phyloP scores from a whole-genome alignment of 64 coral and sea anemone species.

The Stichodactyla mertensii region DNA sequence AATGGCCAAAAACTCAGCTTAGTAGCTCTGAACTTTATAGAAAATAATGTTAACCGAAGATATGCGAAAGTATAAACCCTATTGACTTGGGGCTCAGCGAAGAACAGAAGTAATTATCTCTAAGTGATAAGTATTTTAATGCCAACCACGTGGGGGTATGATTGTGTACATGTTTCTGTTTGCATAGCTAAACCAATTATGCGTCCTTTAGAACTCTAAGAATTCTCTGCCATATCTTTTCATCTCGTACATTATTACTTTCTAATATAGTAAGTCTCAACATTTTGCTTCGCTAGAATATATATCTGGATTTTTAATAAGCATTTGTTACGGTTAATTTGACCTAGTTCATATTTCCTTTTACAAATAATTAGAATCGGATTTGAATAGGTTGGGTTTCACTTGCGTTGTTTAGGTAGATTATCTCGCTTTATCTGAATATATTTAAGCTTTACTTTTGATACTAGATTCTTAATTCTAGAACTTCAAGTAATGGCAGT shows the following conservation, averaged over 20 bases:
- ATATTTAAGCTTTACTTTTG: not conserved
- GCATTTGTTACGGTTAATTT: slow-evolving; percentile 6
- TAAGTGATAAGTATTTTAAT: slow-evolving; percentile 26
- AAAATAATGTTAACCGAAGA: not conserved
- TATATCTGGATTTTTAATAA: not conserved
- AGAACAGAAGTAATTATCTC: slow-evolving; percentile 17
- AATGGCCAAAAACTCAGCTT: not conserved
- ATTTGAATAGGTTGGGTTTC: slow-evolving; percentile 6
- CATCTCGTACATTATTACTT: not conserved
- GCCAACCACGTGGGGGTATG: slow-evolving; percentile 15
- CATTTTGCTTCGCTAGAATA: not conserved
- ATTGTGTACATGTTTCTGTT: slow-evolving; percentile 13
- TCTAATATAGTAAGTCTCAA: not conserved
- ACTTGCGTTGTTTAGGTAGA: not conserved
- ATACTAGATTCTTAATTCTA: not conserved
- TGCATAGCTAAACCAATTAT: slow-evolving; percentile 13
- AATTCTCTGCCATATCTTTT: not conserved
- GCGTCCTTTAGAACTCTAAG: not conserved
- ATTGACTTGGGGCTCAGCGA: not conserved
- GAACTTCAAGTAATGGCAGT: too few relatives aligned
- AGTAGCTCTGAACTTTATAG: not conserved
- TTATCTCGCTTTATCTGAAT: not conserved
- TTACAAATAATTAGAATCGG: not conserved
- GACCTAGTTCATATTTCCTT: not conserved
- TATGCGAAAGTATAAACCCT: not conserved